Conservation (phyloP, 2,888 invertebrate genomes). For the Phragmatobia fuliginosa region DNA sequence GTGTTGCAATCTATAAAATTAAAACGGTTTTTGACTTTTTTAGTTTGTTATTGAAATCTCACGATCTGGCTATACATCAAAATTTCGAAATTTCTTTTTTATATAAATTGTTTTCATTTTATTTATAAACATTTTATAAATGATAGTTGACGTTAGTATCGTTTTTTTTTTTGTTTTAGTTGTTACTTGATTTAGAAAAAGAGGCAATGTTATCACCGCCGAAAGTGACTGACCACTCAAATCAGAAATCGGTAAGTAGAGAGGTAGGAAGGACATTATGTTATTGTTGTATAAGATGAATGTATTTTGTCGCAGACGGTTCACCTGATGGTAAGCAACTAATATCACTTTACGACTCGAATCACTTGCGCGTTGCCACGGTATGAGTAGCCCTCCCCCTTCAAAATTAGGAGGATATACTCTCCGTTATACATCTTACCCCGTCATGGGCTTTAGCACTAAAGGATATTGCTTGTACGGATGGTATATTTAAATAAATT, state of each 20-base stretch:
- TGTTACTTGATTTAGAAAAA: constrained; percentile 53
- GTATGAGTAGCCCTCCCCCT: neutral
- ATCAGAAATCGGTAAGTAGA: constrained; percentile 36
- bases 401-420: neutral
- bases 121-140: no score
- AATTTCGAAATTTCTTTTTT: no score
- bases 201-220: constrained; percentile 35
- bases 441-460: no score
- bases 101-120: no score
- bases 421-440: no score
- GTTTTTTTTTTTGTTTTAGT: constrained; percentile 35
- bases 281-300: neutral
- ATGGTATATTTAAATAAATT: no score
- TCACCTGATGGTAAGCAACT: neutral
- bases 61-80: no score
- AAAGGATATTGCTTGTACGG: no score
- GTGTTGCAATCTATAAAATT: neutral
- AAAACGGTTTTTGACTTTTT: neutral
- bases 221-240: constrained; percentile 17
- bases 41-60: no score
- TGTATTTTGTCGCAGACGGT: neutral
- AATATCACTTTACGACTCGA: neutral
- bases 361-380: neutral
- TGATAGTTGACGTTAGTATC: neutral
- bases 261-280: neutral